Percentiles rank a stretch among this genome's conserved stretches.
These are phyloP conservation scores for Drosophila lacertosa DNA, from an alignment of 1,140 invertebrate genomes.

Conservation along the genomic window DNA sequence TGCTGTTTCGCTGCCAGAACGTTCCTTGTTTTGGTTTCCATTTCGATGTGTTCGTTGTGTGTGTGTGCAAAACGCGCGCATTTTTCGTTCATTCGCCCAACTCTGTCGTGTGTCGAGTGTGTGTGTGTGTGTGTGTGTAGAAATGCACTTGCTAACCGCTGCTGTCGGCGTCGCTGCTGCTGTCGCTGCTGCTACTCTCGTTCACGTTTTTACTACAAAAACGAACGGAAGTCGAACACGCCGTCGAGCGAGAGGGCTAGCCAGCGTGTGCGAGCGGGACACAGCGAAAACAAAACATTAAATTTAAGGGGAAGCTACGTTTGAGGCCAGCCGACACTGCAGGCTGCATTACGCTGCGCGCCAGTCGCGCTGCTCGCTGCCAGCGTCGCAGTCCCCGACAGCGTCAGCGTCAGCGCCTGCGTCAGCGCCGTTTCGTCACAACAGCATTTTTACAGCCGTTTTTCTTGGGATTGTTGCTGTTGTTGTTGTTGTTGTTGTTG, in stretches of 20 bases:
- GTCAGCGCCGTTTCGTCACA: constrained; percentile 55
- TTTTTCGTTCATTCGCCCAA: constrained; percentile 39
- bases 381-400: constrained; percentile 3
- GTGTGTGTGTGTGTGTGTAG: constrained; percentile 41
- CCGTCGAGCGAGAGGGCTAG: constrained; percentile 25
- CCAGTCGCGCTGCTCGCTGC: constrained; percentile 29
- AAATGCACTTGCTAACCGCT: constrained; percentile 68
- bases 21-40: constrained; percentile 64
- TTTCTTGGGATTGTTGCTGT: constrained; percentile 6
- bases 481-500: constrained; percentile 4
- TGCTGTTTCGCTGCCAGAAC: constrained; percentile 43
- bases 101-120: not conserved
- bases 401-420: constrained; percentile 4
- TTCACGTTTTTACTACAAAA: constrained; percentile 73
- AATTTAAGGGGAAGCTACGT: constrained; percentile 57
- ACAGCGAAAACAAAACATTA: constrained; percentile 75
- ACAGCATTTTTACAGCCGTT: constrained; percentile 34
- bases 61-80: constrained; percentile 59
- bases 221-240: constrained; percentile 51
- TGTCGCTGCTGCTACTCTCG: constrained; percentile 40
- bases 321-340: constrained; percentile 24
- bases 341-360: constrained; percentile 4
- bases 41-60: constrained; percentile 21
- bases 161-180: constrained; percentile 8
- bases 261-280: constrained; percentile 46